These are phyloP conservation scores for Smutsia temminckii DNA, from an alignment of 2,797 vertebrate species.

Conservation along the genomic window DNA sequence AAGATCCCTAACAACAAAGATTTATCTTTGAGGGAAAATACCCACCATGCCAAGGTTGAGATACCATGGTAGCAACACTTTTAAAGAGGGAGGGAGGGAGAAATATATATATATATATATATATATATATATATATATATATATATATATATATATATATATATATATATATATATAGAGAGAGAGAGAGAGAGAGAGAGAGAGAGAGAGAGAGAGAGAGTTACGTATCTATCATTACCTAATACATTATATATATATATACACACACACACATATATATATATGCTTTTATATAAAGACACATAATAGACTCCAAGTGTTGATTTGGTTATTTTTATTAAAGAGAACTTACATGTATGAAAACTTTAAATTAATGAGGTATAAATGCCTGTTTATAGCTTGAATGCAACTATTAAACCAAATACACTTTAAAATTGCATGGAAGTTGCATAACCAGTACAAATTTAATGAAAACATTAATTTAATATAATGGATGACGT, in stretches of 20 bases:
- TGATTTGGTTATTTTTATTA: conserved; percentile 38
- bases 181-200: too few relatives aligned
- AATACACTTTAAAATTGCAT: conserved; percentile 11
- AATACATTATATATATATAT: neutral
- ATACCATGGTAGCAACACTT: neutral
- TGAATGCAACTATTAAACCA: conserved; percentile 1
- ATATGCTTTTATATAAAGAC: neutral
- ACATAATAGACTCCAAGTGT: neutral
- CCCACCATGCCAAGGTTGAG: neutral
- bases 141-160: too few relatives aligned
- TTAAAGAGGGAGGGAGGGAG: neutral
- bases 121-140: neutral
- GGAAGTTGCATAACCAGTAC: neutral
- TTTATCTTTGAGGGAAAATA: neutral
- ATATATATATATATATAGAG: too few relatives aligned
- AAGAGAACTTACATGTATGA: neutral
- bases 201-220: too few relatives aligned
- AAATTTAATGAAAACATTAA: conserved; percentile 50
- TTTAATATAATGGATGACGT: neutral
- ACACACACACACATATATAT: accelerated
- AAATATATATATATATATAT: neutral
- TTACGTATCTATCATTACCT: too few relatives aligned
- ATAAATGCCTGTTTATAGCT: conserved; percentile 26
- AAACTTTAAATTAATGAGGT: conserved; percentile 19
- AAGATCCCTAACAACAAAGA: neutral